Base-by-base conservation (phyloP, 2,888 invertebrate genomes). In the Apotomis capreana region DNA sequence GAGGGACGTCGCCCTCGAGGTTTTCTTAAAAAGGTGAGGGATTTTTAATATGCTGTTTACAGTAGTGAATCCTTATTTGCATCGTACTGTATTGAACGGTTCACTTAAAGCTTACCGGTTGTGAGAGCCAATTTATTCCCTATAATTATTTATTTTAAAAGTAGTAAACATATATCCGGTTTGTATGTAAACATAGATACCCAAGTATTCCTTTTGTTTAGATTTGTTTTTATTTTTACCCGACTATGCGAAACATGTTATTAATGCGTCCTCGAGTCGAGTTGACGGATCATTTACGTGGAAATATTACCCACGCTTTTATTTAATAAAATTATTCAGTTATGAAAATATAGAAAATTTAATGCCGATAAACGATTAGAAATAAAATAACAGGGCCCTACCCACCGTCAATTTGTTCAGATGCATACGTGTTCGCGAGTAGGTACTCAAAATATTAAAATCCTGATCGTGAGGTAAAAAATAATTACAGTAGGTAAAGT, bases 1-100 rank as follows among this genome's bases (percentile, higher is more conserved):
- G 87, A 90, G 86, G 89, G 87, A 87, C 92, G 90, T 92, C 92
- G 92, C 92, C 91, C 91, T 87, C 92, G 81, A 87, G 81, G 87
- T 89, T 84, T 89, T 84, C 76, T 87, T 86, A 83, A 87, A 90
- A 89, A 91, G 88, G 92, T 92, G 82, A 75, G 74, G 68, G 72
- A 64, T 63, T 68, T 57, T 57, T 8, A 26, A 62, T 40, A 51
- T 13, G 63, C 57, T 70, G 58, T 62, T 68, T 58, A 13, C 40
- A 40, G 52, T 46, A 5, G 10, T 62, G 9, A 37, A 46, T 59
- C 10, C 9, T 37, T n/a, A 15, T 58, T 40, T 58, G 74, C 87
- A 83, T 76, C 81, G 75, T 69, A 74, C 51, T 4, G 49, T 13
- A 12, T 37, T 57, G 46, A 57, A 60, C 51, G 74, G 78, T 69